phyloP scores from a whole-genome alignment of 2,888 invertebrate species.

The Rhodophaea formosa region DNA sequence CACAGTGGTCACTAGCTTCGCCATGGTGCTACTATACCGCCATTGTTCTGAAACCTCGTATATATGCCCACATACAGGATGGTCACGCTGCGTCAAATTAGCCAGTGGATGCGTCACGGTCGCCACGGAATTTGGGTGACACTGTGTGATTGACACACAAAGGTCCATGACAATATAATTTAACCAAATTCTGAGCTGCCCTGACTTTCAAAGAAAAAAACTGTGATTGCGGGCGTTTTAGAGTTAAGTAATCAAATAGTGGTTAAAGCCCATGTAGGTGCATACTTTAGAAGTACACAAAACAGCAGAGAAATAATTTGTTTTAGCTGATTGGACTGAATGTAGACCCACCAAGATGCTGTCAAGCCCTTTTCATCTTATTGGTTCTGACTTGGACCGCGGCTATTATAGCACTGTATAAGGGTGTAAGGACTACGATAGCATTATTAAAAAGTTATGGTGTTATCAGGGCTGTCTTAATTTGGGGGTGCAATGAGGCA shows the following conservation, averaged over 20 bases:
- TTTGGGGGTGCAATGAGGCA: too few relatives aligned
- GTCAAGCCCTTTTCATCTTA: too few relatives aligned
- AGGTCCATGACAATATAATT: slow-evolving; percentile 36
- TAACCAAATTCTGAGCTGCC: slow-evolving; percentile 29
- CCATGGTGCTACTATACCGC: slow-evolving; percentile 23
- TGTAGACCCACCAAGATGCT: too few relatives aligned
- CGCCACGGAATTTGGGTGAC: slow-evolving; percentile 36
- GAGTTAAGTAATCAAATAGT: background rate
- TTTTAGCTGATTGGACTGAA: too few relatives aligned
- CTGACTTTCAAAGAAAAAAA: slow-evolving; percentile 38
- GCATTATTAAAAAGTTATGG: too few relatives aligned
- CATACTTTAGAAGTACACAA: too few relatives aligned
- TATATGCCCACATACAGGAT: slow-evolving; percentile 23
- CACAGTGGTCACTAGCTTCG: slow-evolving; percentile 28
- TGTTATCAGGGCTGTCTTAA: too few relatives aligned
- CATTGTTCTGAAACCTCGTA: slow-evolving; percentile 17
- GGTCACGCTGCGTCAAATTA: slow-evolving; percentile 32
- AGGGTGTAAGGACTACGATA: too few relatives aligned
- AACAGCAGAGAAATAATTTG: too few relatives aligned
- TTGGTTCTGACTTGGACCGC: too few relatives aligned
- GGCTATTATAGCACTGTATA: too few relatives aligned
- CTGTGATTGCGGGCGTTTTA: background rate
- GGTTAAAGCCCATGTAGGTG: too few relatives aligned
- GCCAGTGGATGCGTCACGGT: slow-evolving; percentile 40
- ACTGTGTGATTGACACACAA: slow-evolving; percentile 41